Percentiles rank a stretch among this genome's conserved stretches.
phyloP scores from a whole-genome alignment of 53 echinoderm and acorn worm genomes.

The Astropecten irregularis region DNA sequence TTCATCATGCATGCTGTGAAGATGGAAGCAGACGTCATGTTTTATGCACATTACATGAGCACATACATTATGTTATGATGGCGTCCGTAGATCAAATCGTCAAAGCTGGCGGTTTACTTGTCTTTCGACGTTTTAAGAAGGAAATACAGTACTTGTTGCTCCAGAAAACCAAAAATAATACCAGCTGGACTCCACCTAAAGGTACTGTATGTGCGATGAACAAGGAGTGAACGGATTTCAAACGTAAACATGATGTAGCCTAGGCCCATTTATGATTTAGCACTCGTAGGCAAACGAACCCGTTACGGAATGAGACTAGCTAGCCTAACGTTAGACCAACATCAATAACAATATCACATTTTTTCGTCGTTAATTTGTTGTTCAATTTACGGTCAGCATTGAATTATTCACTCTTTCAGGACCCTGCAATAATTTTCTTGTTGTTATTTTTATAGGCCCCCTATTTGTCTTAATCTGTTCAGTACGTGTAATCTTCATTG shows the following conservation, averaged over 20 bases:
- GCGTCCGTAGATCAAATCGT: slow-evolving; percentile 36
- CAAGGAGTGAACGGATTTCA: background rate
- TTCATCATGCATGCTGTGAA: too few species aligned
- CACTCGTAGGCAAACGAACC: background rate
- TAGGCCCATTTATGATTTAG: background rate
- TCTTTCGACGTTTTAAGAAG: slow-evolving; percentile 67
- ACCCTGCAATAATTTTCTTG: too few species aligned
- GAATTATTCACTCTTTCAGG: too few species aligned
- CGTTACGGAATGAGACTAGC: too few species aligned
- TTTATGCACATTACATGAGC: too few species aligned
- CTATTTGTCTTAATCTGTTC: too few species aligned
- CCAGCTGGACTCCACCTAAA: slow-evolving; percentile 97
- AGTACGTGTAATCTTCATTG: too few species aligned
- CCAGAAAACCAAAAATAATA: slow-evolving; percentile 77
- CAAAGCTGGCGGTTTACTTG: slow-evolving; percentile 83
- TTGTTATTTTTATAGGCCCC: too few species aligned
- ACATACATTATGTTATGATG: too few species aligned
- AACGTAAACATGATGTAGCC: background rate
- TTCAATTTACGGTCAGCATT: background rate
- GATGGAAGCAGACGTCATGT: too few species aligned
- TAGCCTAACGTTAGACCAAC: background rate
- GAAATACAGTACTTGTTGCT: slow-evolving; percentile 83
- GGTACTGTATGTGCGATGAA: slow-evolving; percentile 42
- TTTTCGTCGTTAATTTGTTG: background rate
- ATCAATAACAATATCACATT: background rate